Evolutionary conservation across 2,797 vertebrate genomes (phyloP).

Genomic region (Loriculus beryllinus): DNA sequence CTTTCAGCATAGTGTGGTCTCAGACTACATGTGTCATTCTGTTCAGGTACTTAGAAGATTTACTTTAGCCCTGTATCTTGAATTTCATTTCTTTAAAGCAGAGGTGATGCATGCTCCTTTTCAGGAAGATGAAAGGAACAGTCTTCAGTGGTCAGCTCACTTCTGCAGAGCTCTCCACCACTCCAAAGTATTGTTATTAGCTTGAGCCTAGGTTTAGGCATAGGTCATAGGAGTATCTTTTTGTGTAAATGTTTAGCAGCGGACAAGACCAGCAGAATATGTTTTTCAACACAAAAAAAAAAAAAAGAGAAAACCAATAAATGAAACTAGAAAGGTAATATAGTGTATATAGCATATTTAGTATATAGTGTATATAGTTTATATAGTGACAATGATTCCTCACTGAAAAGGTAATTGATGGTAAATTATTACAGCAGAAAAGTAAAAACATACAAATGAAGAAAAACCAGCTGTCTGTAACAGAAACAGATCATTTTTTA

Average conservation of each 20-base stretch:
- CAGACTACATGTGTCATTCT: not conserved
- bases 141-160: not conserved
- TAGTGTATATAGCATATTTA: not conserved
- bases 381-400: not conserved
- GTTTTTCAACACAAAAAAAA: not conserved
- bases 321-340: not conserved
- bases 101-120: not conserved
- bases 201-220: not conserved
- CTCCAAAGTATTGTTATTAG: not conserved
- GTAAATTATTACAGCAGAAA: not conserved
- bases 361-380: not conserved
- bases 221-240: not conserved
- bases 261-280: not conserved
- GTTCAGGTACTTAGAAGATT: not conserved
- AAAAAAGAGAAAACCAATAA: not conserved
- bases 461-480: not conserved
- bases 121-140: not conserved
- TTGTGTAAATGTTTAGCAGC: not conserved
- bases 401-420: not conserved
- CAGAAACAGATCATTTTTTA: not conserved
- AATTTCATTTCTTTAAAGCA: not conserved
- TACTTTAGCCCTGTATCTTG: not conserved
- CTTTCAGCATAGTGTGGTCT: not conserved
- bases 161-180: not conserved
- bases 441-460: not conserved